Evolutionary conservation across 2,113 vertebrate species (phyloP).

Genomic region (Siniperca chuatsi): DNA sequence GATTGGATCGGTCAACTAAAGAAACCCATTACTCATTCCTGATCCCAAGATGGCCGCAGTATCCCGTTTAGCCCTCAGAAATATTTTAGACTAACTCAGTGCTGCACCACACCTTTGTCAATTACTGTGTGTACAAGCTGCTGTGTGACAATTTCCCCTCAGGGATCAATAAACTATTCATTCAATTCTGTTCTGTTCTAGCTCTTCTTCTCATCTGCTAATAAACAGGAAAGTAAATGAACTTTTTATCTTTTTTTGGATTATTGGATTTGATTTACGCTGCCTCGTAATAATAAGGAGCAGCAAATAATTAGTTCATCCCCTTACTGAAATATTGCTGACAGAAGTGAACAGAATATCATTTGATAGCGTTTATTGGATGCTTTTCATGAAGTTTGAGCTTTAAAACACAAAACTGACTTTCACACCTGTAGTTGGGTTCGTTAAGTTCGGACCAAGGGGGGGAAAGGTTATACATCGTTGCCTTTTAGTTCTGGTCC

Average conservation of each 20-base stretch:
- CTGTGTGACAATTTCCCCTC: background rate
- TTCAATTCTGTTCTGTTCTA: background rate
- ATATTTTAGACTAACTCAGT: too few relatives aligned
- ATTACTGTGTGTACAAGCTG: background rate
- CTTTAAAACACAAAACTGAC: background rate
- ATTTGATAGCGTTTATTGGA: too few relatives aligned
- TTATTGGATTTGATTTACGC: background rate
- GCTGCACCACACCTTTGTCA: background rate
- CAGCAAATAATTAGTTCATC: background rate
- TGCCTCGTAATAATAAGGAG: background rate
- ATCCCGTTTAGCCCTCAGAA: too few relatives aligned
- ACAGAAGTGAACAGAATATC: too few relatives aligned
- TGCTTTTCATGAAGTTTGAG: background rate
- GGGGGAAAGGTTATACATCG: too few relatives aligned
- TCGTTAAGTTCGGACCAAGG: too few relatives aligned
- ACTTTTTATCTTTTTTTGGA: background rate
- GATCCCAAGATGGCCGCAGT: too few relatives aligned
- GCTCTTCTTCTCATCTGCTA: background rate
- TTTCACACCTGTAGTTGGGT: background rate
- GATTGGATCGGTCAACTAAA: too few relatives aligned
- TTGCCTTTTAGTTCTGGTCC: too few relatives aligned
- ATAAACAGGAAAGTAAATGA: constrained; percentile 6
- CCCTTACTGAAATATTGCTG: too few relatives aligned
- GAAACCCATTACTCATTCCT: too few relatives aligned
- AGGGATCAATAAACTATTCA: background rate